Base-by-base conservation (phyloP, 2,888 invertebrate genomes). In the Archips xylosteana region DNA sequence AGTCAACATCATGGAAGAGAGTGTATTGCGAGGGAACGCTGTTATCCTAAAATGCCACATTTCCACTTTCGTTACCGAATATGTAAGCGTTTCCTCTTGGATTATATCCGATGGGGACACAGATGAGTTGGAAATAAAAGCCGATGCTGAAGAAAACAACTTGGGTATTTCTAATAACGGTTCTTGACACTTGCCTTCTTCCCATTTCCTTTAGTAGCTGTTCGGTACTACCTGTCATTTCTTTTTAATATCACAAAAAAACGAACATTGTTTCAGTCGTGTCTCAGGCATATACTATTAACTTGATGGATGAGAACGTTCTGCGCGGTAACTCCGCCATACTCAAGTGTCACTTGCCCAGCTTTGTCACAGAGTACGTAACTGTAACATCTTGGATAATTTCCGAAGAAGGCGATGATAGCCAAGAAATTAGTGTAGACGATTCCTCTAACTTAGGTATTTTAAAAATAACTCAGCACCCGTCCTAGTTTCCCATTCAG, bases 271-370 rank as follows among this genome's bases (percentile, higher is more conserved):
- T 91, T 96, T 95, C 96, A 98, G 98, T 98, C 92, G 98, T 98
- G 83, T 97, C 97, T 85, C 98, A 98, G 95, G 96, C 96, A 76
- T 98, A 98, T 93, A 96, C 96, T 83, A 97, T 98, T 81, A 98
- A 98, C 95, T 97, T 98, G 85, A 97, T 98, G 97, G 98, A 98
- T 90, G 98, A 98, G 91, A 97, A 98, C 92, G 97, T 98, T 80
- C 95, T 98, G 83, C 96, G 97, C 86, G 98, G 98, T 86, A 98
- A 98, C 94, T 96, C 97, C 79, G 98, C 97, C 79, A 97, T 98
- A 88, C 95, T 98, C 85, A 98, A 98, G 95, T 98, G 98, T 95
- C 97, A 98, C 94, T 98, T 98, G 91, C 98, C 98, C 83, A 97
- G 97, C 95, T 98, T 98, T 95, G 98, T 98, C 84, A 97, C 97